phyloP scores from a whole-genome alignment of 2,888 invertebrate genomes.

The Xylophagus ater region DNA sequence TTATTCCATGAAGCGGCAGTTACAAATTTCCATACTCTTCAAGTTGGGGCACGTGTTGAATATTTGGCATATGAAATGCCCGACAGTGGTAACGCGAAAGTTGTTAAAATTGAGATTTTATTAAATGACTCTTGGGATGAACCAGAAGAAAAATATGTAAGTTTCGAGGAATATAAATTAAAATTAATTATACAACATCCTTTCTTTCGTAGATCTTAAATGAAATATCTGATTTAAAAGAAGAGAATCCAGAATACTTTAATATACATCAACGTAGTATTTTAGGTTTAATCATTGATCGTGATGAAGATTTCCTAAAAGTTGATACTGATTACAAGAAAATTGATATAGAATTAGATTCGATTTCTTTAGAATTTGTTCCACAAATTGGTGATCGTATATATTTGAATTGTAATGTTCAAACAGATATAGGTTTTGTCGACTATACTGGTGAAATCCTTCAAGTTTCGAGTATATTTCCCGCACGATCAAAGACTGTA shows the following conservation, averaged over 20 bases:
- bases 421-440: constrained; percentile 41
- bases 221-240: too few species aligned
- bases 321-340: constrained; percentile 40
- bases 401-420: constrained; percentile 46
- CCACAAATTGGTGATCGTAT: constrained; percentile 57
- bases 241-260: constrained; percentile 2
- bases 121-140: constrained; percentile 41
- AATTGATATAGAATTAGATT: constrained; percentile 46
- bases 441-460: constrained; percentile 41
- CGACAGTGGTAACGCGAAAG: constrained; percentile 35
- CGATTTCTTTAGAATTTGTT: constrained; percentile 47
- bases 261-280: constrained; percentile 6
- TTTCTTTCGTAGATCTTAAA: too few species aligned
- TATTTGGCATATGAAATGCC: constrained; percentile 42
- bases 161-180: too few species aligned
- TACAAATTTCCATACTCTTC: too few species aligned
- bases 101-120: constrained; percentile 45
- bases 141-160: constrained; percentile 34
- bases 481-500: constrained; percentile 45
- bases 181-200: too few species aligned
- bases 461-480: constrained; percentile 45
- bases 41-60: constrained; percentile 41
- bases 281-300: background rate
- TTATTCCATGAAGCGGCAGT: constrained; percentile 39
- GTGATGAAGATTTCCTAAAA: background rate